Evolutionary conservation across 2,113 vertebrate species (phyloP).

Genomic region (Perca schrenkii): DNA sequence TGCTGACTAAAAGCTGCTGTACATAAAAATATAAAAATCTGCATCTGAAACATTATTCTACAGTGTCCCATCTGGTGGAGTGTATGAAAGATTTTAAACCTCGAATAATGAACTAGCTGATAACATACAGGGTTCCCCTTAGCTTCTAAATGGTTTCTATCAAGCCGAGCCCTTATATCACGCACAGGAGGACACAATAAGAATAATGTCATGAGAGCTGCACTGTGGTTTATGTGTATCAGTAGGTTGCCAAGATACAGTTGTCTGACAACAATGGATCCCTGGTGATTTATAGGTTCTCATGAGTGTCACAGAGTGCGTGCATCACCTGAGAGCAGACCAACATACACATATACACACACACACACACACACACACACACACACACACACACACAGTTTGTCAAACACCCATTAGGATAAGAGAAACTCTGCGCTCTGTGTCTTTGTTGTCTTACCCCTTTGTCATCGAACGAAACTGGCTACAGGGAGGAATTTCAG

Average conservation of each 20-base stretch:
- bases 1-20: not conserved
- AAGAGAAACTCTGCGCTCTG: not conserved
- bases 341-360: too few relatives aligned
- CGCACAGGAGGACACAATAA: not conserved
- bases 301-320: conserved; percentile 29
- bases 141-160: not conserved
- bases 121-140: not conserved
- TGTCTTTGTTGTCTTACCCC: not conserved
- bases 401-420: conserved; percentile 6
- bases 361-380: not conserved
- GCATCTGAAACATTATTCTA: not conserved
- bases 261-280: conserved; percentile 58
- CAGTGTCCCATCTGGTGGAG: not conserved
- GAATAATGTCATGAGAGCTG: conserved; percentile 13
- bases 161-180: not conserved
- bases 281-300: conserved; percentile 42
- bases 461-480: not conserved
- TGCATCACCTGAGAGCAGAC: conserved; percentile 41
- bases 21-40: not conserved
- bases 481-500: not conserved
- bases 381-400: conserved; percentile 4
- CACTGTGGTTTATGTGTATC: conserved; percentile 37
- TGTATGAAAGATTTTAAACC: not conserved
- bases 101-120: not conserved
- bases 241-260: conserved; percentile 67